Evolutionary conservation across 1,140 invertebrate genomes (phyloP).

Genomic region (Drosophila malerkotliana): DNA sequence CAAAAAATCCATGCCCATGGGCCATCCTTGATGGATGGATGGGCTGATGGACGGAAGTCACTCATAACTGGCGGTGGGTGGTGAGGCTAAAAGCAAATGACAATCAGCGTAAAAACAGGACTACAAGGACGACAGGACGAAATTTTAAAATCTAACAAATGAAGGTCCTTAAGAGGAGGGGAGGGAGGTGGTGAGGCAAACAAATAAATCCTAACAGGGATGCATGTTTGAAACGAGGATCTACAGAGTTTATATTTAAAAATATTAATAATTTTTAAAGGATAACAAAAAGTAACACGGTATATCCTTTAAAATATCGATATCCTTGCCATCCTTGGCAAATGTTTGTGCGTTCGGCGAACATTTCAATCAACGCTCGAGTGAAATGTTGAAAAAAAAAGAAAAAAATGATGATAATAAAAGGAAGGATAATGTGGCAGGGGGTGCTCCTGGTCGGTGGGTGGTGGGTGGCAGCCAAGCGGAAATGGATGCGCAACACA

Average conservation of each 20-base stretch:
- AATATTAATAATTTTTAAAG: too few relatives aligned
- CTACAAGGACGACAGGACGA: conserved; percentile 33
- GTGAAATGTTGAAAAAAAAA: conserved; percentile 70
- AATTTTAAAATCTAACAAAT: conserved; percentile 68
- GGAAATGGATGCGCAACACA: conserved; percentile 80
- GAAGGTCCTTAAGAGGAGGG: neutral
- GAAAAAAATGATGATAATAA: conserved; percentile 45
- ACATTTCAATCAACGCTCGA: conserved; percentile 82
- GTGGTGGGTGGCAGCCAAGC: conserved; percentile 53
- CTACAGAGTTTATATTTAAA: too few relatives aligned
- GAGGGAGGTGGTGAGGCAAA: conserved; percentile 48
- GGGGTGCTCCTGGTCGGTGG: neutral
- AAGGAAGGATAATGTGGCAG: conserved; percentile 72
- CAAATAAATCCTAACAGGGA: conserved; percentile 63
- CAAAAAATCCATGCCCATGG: conserved; percentile 29
- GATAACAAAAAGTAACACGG: too few relatives aligned
- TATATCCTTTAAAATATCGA: conserved; percentile 3
- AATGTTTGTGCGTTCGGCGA: conserved; percentile 49
- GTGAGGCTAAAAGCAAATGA: conserved; percentile 57
- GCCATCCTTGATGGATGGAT: conserved; percentile 52
- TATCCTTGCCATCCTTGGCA: conserved; percentile 5
- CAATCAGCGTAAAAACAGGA: conserved; percentile 49
- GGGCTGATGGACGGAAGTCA: conserved; percentile 40
- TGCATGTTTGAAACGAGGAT: too few relatives aligned
- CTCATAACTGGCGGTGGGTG: conserved; percentile 43